Base-by-base conservation (phyloP, 2,888 invertebrate genomes). In the Lottia scabra region DNA sequence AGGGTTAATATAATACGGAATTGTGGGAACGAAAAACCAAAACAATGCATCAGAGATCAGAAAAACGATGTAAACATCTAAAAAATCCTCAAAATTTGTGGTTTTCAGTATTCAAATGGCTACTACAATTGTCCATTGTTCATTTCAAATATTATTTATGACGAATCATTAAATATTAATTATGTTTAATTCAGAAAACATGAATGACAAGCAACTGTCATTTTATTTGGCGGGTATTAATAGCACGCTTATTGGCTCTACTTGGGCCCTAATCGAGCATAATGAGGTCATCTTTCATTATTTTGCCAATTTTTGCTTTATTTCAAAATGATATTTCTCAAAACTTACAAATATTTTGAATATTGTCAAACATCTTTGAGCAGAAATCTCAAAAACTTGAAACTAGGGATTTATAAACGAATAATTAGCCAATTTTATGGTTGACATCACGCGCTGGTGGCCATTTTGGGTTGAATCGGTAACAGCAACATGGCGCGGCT, bases 401-500 rank as follows among this genome's bases (percentile, higher is more conserved):
- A n/a, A n/a, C 44, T 30, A 15, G 48, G 12, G 19, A 44, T 46
- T 3, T 26, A 12, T 46, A 16, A 0, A 46, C 26, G 15, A 44
- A 2, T 46, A 68, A 65, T 26, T 1, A n/a, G 8, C 30, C 68
- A 19, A 67, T 67, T 70, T 43, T 65, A 45, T 56, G 30, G 67
- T 67, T 67, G 19, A 30, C 27, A 67, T 56, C 48, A 38, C 63
- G 56, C 72, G 70, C 68, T 69, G 70, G 44, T 72, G 72, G 71
- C 75, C 71, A 73, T 71, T 16, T 73, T 74, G 65, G n/a, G 48
- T 66, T 71, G 44, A 65, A 65, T 65, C 67, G 64, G 68, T 64
- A 68, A 75, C 78, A 79, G 75, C 83, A 86, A 86, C 81, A 89
- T 89, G 89, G 88, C 89, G 87, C 85, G 87, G 78, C 77, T 88